These are phyloP conservation scores for Xestoiulus laeticollis DNA, from an alignment of 2,888 invertebrate species.

Conservation along the genomic window DNA sequence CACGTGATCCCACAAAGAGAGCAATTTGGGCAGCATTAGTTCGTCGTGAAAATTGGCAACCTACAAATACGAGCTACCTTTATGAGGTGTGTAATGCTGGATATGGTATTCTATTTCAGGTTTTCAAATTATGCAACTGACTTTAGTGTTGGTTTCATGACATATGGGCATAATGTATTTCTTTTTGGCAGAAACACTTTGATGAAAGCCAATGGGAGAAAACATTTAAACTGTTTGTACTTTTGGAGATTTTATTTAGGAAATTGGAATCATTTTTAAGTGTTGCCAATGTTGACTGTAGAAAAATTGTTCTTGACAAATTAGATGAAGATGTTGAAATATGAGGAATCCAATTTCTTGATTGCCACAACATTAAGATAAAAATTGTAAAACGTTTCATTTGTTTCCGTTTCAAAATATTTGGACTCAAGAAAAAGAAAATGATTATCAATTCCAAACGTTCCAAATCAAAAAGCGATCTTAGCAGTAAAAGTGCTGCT, in stretches of 20 bases:
- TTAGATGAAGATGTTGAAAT: neutral
- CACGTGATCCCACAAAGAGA: neutral
- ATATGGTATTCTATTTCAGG: neutral
- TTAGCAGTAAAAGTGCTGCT: too few species aligned
- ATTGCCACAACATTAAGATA: neutral
- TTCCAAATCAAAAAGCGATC: neutral
- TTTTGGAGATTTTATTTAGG: slow-evolving; percentile 3
- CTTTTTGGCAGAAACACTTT: neutral
- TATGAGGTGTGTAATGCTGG: neutral
- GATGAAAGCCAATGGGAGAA: neutral
- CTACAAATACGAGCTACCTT: neutral
- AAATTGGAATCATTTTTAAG: slow-evolving; percentile 9
- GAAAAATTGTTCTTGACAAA: slow-evolving; percentile 6
- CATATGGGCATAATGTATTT: neutral
- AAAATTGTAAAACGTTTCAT: slow-evolving; percentile 11
- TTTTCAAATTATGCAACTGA: neutral
- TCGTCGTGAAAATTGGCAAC: neutral
- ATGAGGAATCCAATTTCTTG: slow-evolving; percentile 3
- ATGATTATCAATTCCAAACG: slow-evolving; percentile 4
- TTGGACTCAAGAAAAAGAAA: slow-evolving; percentile 29
- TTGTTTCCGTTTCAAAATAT: neutral
- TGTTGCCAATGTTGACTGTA: slow-evolving; percentile 37
- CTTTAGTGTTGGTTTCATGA: neutral
- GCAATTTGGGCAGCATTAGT: neutral
- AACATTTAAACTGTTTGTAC: neutral